Base-by-base conservation (phyloP, 2,797 vertebrate species). In the Danio jaintianensis region DNA sequence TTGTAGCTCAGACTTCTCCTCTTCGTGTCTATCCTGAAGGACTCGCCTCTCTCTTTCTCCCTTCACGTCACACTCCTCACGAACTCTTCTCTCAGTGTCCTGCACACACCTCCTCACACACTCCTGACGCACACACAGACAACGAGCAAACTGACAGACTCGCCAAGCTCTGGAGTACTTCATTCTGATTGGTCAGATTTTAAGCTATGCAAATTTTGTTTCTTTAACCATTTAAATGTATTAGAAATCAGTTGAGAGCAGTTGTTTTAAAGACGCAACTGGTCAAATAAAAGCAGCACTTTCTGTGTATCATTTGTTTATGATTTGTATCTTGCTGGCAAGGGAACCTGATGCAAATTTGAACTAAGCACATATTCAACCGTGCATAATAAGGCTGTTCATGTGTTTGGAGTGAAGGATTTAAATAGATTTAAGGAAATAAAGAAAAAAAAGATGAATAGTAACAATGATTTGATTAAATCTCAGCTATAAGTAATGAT, bases 1-100 rank as follows among this genome's bases (percentile, higher is more conserved):
- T 80, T 81, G 86, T 69, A 91, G 88, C 61, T 86, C 85, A 87
- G 85, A 86, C 85, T 90, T 88, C 81, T 89, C 88, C 85, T 86
- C 81, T 68, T 85, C 85, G 80, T 84, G 83, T 81, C 82, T 88
- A 84, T 92, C 86, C 84, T 87, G 89, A 84, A 90, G 87, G 81
- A 84, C 87, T 75, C 78, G 69, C 88, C 78, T 88, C 80, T 91
- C 86, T 74, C 79, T 80, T 62, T 87, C 78, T 48, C 88, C 84
- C 48, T 79, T 84, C 72, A 71, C 77, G 62, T 59, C 70, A 75
- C 85, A 86, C 53, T 66, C 81, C 69, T 62, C 72, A 38, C 81
- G 56, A 78, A 86, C 81, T 67, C 66, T 42, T 63, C 9, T 75
- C 55, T 85, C 80, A 0, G 70, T 82, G 45, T 72, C 78, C 72